Base-by-base conservation (phyloP, 2,113 vertebrate genomes). In the Leucopsar rothschildi region DNA sequence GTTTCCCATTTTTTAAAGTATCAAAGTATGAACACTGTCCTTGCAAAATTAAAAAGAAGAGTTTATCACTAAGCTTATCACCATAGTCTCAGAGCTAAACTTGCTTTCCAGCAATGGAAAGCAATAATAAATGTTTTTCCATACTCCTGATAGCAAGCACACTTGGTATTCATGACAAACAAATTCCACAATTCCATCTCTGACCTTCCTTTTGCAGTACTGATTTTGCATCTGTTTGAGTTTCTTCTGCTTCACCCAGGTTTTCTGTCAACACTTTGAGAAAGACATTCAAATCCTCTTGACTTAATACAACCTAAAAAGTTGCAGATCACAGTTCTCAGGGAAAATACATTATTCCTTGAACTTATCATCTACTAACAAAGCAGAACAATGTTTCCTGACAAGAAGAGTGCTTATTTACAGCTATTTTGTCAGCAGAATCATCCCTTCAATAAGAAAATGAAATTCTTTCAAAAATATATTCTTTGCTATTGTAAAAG, bases 221-320 rank as follows among this genome's bases (percentile, higher is more conserved):
- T 47, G 95, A 61, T 31, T 98, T 98, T 47, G 68, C 47, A 75
- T 71, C 82, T 52, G 28, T 83, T 77, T 82, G 61, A 14, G 94
- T 96, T 82, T 94, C 97, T 75, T 96, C 97, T 45, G 97, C 98
- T 94, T 99, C 99, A 27, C 98, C 98, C 70, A 99, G 98, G 97
- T 99, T 99, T 98, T 99, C 99, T 2, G 92, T 95, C 85, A 99
- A 81, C 60, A 99, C 98, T 97, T 98, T 99, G 97, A 99, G 98
- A 57, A 99, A 97, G 64, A 99, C 97, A 27, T 96, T 97, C 57
- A 99, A 91, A 96, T 99, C 99, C 53, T 99, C 99, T 92, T 99
- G 98, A 82, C 98, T 98, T 88, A 99, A 96, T 85, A 90, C 96
- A 96, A 99, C 97, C 99, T 99, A 85, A 76, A 86, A 95, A 87